phyloP scores from a whole-genome alignment of 2,888 invertebrate species.

The Microchrysa polita region DNA sequence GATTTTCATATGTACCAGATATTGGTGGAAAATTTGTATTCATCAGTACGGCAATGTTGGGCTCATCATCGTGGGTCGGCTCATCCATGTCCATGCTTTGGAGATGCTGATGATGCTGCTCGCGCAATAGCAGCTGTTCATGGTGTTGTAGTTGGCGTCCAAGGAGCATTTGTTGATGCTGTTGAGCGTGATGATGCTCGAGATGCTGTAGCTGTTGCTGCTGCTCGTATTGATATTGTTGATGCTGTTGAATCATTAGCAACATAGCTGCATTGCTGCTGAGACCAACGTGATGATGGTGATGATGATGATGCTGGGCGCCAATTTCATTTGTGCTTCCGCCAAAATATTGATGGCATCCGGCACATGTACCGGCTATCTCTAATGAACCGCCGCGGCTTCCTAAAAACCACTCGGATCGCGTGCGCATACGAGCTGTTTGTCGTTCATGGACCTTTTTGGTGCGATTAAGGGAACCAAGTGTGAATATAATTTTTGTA shows the following conservation, averaged over 20 bases:
- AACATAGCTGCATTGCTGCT: slow-evolving; percentile 53
- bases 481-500: too few species aligned
- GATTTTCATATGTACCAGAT: slow-evolving; percentile 58
- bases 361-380: slow-evolving; percentile 59
- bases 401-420: slow-evolving; percentile 95
- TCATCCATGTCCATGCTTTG: slow-evolving; percentile 52
- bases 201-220: slow-evolving; percentile 16
- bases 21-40: slow-evolving; percentile 59
- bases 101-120: slow-evolving; percentile 46
- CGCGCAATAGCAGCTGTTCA: slow-evolving; percentile 23
- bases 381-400: slow-evolving; percentile 58
- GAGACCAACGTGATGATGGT: slow-evolving; percentile 48
- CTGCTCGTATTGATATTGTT: slow-evolving; percentile 39
- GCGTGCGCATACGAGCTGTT: slow-evolving; percentile 94
- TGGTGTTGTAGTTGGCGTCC: slow-evolving; percentile 9
- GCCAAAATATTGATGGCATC: slow-evolving; percentile 53
- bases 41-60: slow-evolving; percentile 55
- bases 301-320: slow-evolving; percentile 51
- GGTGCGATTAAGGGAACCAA: slow-evolving; percentile 18
- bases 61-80: slow-evolving; percentile 48
- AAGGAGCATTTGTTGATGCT: slow-evolving; percentile 3
- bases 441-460: slow-evolving; percentile 92
- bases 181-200: slow-evolving; percentile 7
- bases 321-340: slow-evolving; percentile 54
- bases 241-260: slow-evolving; percentile 50